Evolutionary conservation across 2,888 invertebrate species (phyloP).

Genomic region (Serrognathus titanus): DNA sequence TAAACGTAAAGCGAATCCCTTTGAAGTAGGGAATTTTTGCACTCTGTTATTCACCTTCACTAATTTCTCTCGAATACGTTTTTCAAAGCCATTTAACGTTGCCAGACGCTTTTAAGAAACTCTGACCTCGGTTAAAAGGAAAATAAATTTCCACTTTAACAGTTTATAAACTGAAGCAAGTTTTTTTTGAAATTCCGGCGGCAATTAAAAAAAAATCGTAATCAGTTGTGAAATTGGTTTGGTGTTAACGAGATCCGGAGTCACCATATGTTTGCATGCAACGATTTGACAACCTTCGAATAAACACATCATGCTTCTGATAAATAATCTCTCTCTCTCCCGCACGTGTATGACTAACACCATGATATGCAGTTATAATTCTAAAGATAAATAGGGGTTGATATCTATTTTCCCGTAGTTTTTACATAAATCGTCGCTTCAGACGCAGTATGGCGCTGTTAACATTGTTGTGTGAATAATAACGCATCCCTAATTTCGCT

Average conservation of each 20-base stretch:
- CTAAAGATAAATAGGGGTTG: conserved; percentile 45
- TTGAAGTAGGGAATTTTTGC: too few species aligned
- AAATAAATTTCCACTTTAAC: too few species aligned
- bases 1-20: too few species aligned
- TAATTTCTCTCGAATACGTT: too few species aligned
- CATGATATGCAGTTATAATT: conserved; percentile 45
- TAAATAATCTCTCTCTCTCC: conserved; percentile 30
- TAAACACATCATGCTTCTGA: conserved; percentile 39
- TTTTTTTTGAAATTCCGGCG: not conserved
- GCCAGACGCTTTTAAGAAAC: too few species aligned
- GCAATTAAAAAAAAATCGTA: not conserved
- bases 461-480: conserved; percentile 28
- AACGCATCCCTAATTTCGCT: conserved; percentile 19
- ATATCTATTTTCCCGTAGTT: conserved; percentile 41
- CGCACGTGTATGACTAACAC: conserved; percentile 44
- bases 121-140: too few species aligned
- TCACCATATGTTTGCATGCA: conserved; percentile 33
- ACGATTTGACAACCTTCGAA: conserved; percentile 34
- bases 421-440: conserved; percentile 39
- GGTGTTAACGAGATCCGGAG: conserved; percentile 9
- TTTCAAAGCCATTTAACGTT: too few species aligned
- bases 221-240: not conserved
- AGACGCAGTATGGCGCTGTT: conserved; percentile 9
- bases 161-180: not conserved
- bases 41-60: too few species aligned